These are phyloP conservation scores for Drymodes brunneopygia DNA, from an alignment of 2,113 vertebrate genomes.

Conservation along the genomic window DNA sequence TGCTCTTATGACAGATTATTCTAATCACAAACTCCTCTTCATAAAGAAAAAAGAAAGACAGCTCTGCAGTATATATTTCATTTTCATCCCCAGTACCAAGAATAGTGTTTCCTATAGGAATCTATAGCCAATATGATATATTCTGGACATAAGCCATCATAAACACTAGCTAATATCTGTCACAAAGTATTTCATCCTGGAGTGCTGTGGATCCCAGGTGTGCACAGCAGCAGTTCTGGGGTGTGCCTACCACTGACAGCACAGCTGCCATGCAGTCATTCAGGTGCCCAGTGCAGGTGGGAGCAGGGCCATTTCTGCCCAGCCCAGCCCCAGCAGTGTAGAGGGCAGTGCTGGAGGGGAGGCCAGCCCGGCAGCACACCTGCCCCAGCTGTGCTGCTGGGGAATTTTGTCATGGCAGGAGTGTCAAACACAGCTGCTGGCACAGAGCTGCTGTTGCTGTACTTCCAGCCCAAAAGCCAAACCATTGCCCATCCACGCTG, in stretches of 20 bases:
- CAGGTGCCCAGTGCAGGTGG: background rate
- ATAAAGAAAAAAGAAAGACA: background rate
- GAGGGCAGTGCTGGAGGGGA: background rate
- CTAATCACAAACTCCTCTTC: background rate
- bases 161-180: background rate
- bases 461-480: background rate
- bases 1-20: background rate
- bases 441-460: background rate
- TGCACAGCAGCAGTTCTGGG: background rate
- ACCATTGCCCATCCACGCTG: background rate
- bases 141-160: background rate
- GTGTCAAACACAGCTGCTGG: background rate
- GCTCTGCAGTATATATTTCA: background rate
- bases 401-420: background rate
- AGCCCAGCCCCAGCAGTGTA: fast-evolving
- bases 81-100: background rate
- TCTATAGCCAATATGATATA: background rate
- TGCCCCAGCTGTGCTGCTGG: background rate
- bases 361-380: background rate
- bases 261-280: background rate
- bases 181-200: background rate
- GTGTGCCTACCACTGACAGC: background rate
- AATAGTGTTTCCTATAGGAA: background rate
- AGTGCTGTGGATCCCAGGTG: background rate
- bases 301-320: background rate